These are phyloP conservation scores for Siderastrea siderea DNA, from an alignment of 92 coral and sea anemone species.

Conservation along the genomic window DNA sequence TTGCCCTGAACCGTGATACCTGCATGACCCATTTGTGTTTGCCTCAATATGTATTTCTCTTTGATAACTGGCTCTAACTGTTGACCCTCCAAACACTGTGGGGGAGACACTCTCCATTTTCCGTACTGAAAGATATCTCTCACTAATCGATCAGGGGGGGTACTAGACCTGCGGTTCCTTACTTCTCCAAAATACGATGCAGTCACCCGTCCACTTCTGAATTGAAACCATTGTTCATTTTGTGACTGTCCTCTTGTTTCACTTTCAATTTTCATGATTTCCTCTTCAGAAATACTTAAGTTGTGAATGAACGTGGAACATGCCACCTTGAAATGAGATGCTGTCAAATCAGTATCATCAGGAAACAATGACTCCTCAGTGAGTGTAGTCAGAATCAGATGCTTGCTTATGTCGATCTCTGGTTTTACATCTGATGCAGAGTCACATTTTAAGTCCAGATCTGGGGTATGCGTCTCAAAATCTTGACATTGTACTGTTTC, in stretches of 20 bases:
- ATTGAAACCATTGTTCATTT: constrained; percentile 40
- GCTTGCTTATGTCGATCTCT: neutral
- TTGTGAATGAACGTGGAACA: constrained; percentile 29
- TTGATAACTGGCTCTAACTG: neutral
- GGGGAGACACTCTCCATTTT: neutral
- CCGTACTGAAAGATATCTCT: constrained; percentile 12
- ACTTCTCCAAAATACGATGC: constrained; percentile 70
- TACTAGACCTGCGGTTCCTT: constrained; percentile 42
- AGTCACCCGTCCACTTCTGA: constrained; percentile 59
- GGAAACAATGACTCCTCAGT: neutral
- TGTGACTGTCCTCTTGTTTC: constrained; percentile 59
- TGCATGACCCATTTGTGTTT: neutral
- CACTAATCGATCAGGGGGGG: constrained; percentile 57
- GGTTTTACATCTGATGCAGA: neutral
- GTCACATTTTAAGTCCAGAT: neutral
- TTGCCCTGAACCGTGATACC: neutral
- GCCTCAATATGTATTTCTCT: neutral
- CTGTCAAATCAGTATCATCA: neutral
- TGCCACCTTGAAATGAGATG: neutral
- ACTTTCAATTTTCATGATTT: constrained; percentile 29
- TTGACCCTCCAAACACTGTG: constrained; percentile 2
- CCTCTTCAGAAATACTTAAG: constrained; percentile 15
- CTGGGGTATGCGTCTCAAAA: neutral
- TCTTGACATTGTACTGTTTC: neutral
- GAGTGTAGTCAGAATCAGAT: neutral